Evolutionary conservation across 2,113 vertebrate species (phyloP).

Genomic region (Chionodraco myersi): DNA sequence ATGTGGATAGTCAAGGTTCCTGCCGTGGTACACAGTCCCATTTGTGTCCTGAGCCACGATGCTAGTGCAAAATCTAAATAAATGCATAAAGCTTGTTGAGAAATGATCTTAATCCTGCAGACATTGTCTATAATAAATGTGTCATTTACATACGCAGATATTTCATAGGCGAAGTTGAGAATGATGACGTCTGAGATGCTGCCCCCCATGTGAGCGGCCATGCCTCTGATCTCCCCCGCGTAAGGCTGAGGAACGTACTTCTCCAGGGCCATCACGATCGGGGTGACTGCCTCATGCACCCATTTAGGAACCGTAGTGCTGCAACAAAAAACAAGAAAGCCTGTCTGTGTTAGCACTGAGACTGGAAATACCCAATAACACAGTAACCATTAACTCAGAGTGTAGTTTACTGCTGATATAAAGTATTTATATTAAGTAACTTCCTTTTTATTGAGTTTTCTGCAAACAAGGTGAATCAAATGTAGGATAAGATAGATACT

Average conservation of each 20-base stretch:
- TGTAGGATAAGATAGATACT: too few species aligned
- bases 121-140: background rate
- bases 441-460: too few species aligned
- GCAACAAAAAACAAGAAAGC: slow-evolving; percentile 12
- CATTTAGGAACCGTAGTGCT: slow-evolving; percentile 88
- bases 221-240: slow-evolving; percentile 85
- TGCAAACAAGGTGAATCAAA: too few species aligned
- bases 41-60: slow-evolving; percentile 89
- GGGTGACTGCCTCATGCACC: slow-evolving; percentile 83
- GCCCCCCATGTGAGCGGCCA: slow-evolving; percentile 80
- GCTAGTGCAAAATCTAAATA: slow-evolving; percentile 92
- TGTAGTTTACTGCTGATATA: background rate
- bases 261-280: slow-evolving; percentile 76
- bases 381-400: background rate
- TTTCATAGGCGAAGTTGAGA: slow-evolving; percentile 93
- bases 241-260: slow-evolving; percentile 86
- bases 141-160: slow-evolving; percentile 86
- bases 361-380: background rate
- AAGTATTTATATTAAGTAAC: background rate
- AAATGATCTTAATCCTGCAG: background rate
- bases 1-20: slow-evolving; percentile 92
- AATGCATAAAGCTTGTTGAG: slow-evolving; percentile 28
- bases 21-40: slow-evolving; percentile 91
- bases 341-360: background rate
- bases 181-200: slow-evolving; percentile 85